Evolutionary conservation across 2,113 vertebrate species (phyloP), one percentile per base, ranked within the genome.

Genomic region (Pogona vitticeps): DNA sequence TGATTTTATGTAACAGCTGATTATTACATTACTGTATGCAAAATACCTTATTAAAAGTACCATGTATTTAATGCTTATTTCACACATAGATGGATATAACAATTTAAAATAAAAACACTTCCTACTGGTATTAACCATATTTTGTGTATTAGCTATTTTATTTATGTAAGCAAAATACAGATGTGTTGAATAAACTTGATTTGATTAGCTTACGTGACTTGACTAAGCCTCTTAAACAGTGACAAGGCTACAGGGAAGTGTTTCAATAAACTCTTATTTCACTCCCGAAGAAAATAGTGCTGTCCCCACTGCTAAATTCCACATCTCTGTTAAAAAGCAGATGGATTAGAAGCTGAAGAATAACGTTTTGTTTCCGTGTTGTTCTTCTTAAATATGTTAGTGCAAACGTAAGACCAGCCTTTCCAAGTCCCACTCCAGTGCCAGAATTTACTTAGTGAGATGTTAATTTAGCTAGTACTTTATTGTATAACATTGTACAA

Each of bases 391-490:
- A 80, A 63, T 36, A 72, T 72, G 31, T 42, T 80, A 72, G 17
- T 72, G 31, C 38, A 61, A 63, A 80, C 68, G 61, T 33, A 21
- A 61, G 31, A 6, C 75, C 59, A 46, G 28, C 36, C 40, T 76
- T 80, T 3, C 17, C 80, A 71, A 75, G 58, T 88, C 87, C 76
- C 82, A 90, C 73, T 42, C 31, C 76, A 36, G 17, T 90, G 78
- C 82, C 82, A 89, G 75, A 52, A 59, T 90, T 88, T 92, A 75
- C 88, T 85, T 76, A 70, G 42, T 79, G 36, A 58, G 40, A 83
- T 84, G 86, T 63, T 71, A 86, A 67, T 80, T 89, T 87, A 76
- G 82, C 85, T 83, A 52, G 5, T 86, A 21, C 70, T 88, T 84
- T 76, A 52, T 84, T 87, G 67, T 67, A 26, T 76, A 67, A 85